Evolutionary conservation across 2,888 invertebrate genomes (phyloP).

Genomic region (Acrobasis repandana): DNA sequence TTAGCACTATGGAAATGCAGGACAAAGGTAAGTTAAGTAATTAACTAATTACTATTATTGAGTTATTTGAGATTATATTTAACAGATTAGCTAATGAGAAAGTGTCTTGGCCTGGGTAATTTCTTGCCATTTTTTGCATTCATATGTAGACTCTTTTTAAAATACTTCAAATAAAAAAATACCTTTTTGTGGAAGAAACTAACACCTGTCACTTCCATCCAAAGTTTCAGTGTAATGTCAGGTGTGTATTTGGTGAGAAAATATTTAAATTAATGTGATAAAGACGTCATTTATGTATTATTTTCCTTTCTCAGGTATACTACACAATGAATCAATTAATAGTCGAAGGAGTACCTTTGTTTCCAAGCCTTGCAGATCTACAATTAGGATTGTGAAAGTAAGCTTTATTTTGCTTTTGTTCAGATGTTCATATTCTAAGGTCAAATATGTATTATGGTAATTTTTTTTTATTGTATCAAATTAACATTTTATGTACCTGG

Average conservation of each 20-base stretch:
- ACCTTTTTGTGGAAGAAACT: not conserved
- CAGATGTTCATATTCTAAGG: not conserved
- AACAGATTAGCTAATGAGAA: not conserved
- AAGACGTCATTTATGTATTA: slow-evolving; percentile 31
- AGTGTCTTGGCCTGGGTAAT: not conserved
- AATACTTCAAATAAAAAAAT: slow-evolving; percentile 8
- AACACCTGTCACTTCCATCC: slow-evolving; percentile 65
- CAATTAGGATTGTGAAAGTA: slow-evolving; percentile 72
- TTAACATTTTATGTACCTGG: too few species aligned
- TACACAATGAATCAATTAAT: slow-evolving; percentile 75
- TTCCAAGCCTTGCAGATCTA: slow-evolving; percentile 68
- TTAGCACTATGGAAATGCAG: slow-evolving; percentile 79
- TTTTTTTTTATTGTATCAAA: too few species aligned
- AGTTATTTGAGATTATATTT: not conserved
- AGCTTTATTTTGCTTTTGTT: slow-evolving; percentile 29
- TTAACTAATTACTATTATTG: not conserved
- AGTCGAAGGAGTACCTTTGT: slow-evolving; percentile 72
- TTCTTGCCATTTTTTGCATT: not conserved
- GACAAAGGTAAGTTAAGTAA: slow-evolving; percentile 55
- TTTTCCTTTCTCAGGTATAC: slow-evolving; percentile 59
- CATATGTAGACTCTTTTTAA: not conserved
- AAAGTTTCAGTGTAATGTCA: slow-evolving; percentile 82
- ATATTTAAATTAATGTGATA: slow-evolving; percentile 32
- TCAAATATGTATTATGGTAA: too few species aligned
- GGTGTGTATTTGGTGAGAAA: slow-evolving; percentile 55